A percentile compares a stretch with the other conserved stretches of the same genome.
phyloP scores from a whole-genome alignment of 2,888 invertebrate genomes.

The Ormyrus thymus region DNA sequence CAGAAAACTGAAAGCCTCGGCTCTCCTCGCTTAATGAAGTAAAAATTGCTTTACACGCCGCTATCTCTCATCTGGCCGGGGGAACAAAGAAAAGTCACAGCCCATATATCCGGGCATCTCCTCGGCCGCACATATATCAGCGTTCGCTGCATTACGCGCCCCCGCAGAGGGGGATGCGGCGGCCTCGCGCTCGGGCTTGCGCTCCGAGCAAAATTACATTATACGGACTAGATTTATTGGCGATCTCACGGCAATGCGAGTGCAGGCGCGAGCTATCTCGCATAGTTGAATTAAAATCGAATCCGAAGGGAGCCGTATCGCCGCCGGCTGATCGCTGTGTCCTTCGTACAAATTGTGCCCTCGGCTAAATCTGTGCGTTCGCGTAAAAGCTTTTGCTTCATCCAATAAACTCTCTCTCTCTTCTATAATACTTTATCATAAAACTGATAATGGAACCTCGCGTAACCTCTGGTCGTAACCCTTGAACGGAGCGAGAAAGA shows the following conservation, averaged over 20 bases:
- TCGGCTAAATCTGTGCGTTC: slow-evolving; percentile 49
- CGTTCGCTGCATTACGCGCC: no score
- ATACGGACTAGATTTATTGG: slow-evolving; percentile 43
- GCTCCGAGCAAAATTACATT: slow-evolving; percentile 36
- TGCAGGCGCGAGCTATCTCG: not conserved
- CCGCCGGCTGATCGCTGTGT: slow-evolving; percentile 29
- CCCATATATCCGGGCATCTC: no score
- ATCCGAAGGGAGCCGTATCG: slow-evolving; percentile 49
- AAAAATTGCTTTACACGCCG: no score
- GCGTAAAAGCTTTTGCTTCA: slow-evolving; percentile 56
- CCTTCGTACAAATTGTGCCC: slow-evolving; percentile 57
- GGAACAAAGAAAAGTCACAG: no score
- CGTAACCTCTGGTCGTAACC: no score
- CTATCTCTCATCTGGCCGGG: no score
- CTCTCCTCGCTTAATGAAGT: no score
- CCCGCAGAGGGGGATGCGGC: no score
- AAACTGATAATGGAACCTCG: slow-evolving; percentile 47
- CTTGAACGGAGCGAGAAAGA: no score
- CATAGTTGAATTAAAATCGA: slow-evolving; percentile 48
- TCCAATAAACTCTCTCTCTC: slow-evolving; percentile 3
- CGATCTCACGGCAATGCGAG: not conserved
- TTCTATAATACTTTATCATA: slow-evolving; percentile 40
- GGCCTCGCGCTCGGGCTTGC: no score
- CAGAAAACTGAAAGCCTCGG: no score
- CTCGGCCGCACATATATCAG: no score